phyloP scores from a whole-genome alignment of 1,140 invertebrate genomes.

The Gonatopus flavifemur region DNA sequence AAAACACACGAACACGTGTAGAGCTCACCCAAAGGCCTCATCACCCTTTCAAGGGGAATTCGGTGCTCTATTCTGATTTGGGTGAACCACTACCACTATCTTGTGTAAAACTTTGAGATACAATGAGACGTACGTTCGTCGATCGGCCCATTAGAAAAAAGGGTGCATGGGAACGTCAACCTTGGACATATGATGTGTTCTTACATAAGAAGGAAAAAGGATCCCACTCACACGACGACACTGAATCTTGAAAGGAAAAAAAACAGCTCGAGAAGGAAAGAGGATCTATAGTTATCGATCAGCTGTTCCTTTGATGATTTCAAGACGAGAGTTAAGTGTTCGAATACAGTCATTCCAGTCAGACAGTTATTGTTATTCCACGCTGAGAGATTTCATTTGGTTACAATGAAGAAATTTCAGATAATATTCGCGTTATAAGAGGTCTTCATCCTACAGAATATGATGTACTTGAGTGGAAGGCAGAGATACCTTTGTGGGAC shows the following conservation, averaged over 20 bases:
- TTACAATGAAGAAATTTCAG: too few relatives aligned
- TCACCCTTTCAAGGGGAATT: slow-evolving; percentile 25
- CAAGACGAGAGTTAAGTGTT: background rate
- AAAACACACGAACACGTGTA: slow-evolving; percentile 19
- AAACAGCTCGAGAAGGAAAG: background rate
- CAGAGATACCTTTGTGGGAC: slow-evolving; percentile 1
- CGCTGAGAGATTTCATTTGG: background rate
- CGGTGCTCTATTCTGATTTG: slow-evolving; percentile 22
- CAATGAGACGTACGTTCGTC: slow-evolving; percentile 20
- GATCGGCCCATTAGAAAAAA: slow-evolving; percentile 32
- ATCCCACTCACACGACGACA: background rate
- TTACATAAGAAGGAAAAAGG: slow-evolving; percentile 6
- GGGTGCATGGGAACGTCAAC: slow-evolving; percentile 29
- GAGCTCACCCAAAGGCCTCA: slow-evolving; percentile 21
- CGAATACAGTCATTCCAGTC: background rate
- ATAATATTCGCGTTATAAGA: too few relatives aligned
- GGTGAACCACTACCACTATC: slow-evolving; percentile 4
- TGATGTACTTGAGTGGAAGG: slow-evolving; percentile 3
- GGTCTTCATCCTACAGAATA: slow-evolving; percentile 17
- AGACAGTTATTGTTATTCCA: background rate
- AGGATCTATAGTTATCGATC: too few relatives aligned
- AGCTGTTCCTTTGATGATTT: background rate
- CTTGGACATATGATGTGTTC: slow-evolving; percentile 16
- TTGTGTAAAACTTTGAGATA: slow-evolving; percentile 23
- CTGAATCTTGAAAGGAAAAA: background rate